These are phyloP conservation scores for Pandemis heparana DNA, from an alignment of 2,888 invertebrate genomes.

Conservation along the genomic window DNA sequence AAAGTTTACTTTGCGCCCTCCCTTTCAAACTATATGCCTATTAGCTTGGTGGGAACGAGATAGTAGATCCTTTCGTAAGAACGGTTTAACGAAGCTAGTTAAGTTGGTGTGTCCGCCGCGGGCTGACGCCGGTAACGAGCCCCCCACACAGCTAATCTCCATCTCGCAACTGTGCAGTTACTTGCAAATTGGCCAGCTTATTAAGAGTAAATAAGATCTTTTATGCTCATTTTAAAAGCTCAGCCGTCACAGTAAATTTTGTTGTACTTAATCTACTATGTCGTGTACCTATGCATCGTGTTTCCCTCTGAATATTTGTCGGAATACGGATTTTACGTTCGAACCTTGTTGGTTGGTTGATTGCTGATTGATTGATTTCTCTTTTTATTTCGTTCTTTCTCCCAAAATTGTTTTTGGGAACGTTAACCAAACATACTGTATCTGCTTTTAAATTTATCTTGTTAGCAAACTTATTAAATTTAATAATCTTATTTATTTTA, in stretches of 20 bases:
- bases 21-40: slow-evolving; percentile 1
- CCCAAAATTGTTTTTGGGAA: neutral
- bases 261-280: neutral
- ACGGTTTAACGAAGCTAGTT: neutral
- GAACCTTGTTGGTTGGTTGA: slow-evolving; percentile 2
- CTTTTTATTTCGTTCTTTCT: neutral
- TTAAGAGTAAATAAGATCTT: slow-evolving; percentile 27
- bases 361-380: neutral
- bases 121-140: slow-evolving; percentile 37
- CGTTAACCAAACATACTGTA: no score
- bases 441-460: no score
- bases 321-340: neutral
- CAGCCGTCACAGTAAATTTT: neutral
- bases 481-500: no score
- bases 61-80: neutral
- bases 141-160: slow-evolving; percentile 40
- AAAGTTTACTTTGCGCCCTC: slow-evolving; percentile 5
- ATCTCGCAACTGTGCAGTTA: slow-evolving; percentile 35
- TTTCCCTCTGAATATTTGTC: neutral
- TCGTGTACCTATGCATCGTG: neutral
- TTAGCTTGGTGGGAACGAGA: neutral
- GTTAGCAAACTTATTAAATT: no score
- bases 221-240: slow-evolving; percentile 12
- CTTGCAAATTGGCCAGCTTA: slow-evolving; percentile 41
- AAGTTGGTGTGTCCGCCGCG: slow-evolving; percentile 12